phyloP scores from a whole-genome alignment of 2,797 vertebrate species.

The Anguilla anguilla region DNA sequence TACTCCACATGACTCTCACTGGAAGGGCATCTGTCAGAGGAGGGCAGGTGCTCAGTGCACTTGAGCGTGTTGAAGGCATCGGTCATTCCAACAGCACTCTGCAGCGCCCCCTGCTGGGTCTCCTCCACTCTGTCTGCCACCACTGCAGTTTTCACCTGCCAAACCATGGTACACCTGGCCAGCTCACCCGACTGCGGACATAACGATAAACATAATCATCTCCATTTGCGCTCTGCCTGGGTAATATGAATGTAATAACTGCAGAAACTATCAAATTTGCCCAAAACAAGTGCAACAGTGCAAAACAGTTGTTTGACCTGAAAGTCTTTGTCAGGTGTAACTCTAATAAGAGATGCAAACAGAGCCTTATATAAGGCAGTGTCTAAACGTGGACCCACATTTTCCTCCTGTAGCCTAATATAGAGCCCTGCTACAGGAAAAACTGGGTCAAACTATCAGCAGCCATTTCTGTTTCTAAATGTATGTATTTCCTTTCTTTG shows the following conservation, averaged over 20 bases:
- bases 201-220: neutral
- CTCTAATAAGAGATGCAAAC: neutral
- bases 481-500: too few relatives aligned
- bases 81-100: conserved; percentile 73
- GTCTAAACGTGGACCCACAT: too few relatives aligned
- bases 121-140: conserved; percentile 78
- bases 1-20: conserved; percentile 92
- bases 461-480: too few relatives aligned
- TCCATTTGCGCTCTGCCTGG: neutral
- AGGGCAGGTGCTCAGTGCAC: conserved; percentile 90
- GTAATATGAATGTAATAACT: neutral
- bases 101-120: conserved; percentile 63
- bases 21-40: conserved; percentile 81
- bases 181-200: conserved; percentile 56
- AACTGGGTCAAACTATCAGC: too few relatives aligned
- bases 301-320: neutral
- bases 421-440: too few relatives aligned
- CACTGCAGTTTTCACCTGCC: conserved; percentile 83
- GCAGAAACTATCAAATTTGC: neutral
- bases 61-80: conserved; percentile 89
- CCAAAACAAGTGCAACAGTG: neutral
- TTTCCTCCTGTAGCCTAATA: too few relatives aligned
- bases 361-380: too few relatives aligned
- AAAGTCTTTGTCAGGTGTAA: neutral
- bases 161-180: conserved; percentile 84